These are phyloP conservation scores for Eristalis pertinax DNA, from an alignment of 2,888 invertebrate species.

Conservation along the genomic window DNA sequence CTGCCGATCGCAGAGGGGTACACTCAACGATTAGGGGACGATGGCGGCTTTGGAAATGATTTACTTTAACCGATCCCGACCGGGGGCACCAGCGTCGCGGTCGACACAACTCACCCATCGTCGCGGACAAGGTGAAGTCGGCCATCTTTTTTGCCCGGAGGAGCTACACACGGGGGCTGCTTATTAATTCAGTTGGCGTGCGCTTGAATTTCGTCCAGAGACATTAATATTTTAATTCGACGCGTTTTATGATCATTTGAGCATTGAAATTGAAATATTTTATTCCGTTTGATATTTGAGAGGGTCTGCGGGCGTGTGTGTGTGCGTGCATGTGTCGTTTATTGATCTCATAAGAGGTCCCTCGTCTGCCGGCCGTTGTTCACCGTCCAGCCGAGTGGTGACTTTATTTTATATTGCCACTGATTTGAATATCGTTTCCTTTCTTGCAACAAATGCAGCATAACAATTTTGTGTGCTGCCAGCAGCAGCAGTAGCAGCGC, in stretches of 20 bases:
- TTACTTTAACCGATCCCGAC: constrained; percentile 61
- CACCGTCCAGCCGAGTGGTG: constrained; percentile 59
- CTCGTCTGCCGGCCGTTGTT: constrained; percentile 14
- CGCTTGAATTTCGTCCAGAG: constrained; percentile 71
- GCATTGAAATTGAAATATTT: constrained; percentile 67
- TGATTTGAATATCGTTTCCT: constrained; percentile 73
- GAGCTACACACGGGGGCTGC: constrained; percentile 11
- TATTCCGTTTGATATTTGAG: constrained; percentile 61
- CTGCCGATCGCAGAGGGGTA: neutral
- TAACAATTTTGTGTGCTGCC: constrained; percentile 58
- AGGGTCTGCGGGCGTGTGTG: constrained; percentile 5
- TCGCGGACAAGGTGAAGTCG: constrained; percentile 56
- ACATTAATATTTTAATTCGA: constrained; percentile 72
- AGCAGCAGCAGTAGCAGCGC: neutral
- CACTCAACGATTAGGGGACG: constrained; percentile 14
- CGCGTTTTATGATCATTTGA: constrained; percentile 71
- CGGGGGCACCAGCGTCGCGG: constrained; percentile 9
- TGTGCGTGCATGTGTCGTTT: constrained; percentile 34
- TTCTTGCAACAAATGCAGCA: constrained; percentile 72
- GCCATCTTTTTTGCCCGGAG: neutral
- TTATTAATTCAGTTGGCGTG: constrained; percentile 54
- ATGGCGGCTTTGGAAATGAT: constrained; percentile 56
- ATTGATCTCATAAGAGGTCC: constrained; percentile 48
- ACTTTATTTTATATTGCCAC: constrained; percentile 71
- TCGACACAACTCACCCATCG: neutral